Evolutionary conservation across 2,113 vertebrate genomes (phyloP).

Genomic region (Brachyhypopomus occidentalis): DNA sequence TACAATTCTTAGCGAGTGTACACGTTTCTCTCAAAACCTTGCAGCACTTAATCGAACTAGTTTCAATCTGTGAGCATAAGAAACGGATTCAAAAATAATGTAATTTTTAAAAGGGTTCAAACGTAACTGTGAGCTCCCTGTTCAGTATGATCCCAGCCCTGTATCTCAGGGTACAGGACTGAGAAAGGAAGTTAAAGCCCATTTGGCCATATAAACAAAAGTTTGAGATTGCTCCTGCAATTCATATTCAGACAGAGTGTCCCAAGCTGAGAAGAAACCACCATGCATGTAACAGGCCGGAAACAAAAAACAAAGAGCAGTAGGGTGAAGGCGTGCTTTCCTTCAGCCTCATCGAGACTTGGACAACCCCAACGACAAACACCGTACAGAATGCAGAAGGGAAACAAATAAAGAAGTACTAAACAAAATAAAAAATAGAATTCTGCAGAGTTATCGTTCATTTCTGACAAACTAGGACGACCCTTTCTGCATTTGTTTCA

Average conservation of each 20-base stretch:
- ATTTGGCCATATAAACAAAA: slow-evolving; percentile 8
- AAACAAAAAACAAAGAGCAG: background rate
- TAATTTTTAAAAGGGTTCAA: background rate
- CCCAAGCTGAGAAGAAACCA: background rate
- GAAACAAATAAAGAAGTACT: slow-evolving; percentile 46
- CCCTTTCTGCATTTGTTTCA: slow-evolving; percentile 31
- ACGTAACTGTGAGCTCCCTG: background rate
- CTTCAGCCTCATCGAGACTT: slow-evolving; percentile 48
- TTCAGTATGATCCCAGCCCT: background rate
- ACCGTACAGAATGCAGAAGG: slow-evolving; percentile 37
- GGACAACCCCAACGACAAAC: slow-evolving; percentile 47
- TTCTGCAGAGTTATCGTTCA: slow-evolving; percentile 34
- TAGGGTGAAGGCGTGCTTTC: slow-evolving; percentile 21
- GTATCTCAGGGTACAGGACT: background rate
- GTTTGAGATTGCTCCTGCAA: slow-evolving; percentile 4
- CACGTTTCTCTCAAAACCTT: background rate
- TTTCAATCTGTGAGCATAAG: background rate
- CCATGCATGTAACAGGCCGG: slow-evolving; percentile 29
- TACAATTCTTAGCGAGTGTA: background rate
- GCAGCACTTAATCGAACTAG: background rate
- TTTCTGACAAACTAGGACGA: slow-evolving; percentile 48
- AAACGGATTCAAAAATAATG: slow-evolving; percentile 8
- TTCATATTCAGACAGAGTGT: slow-evolving; percentile 29
- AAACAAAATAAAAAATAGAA: background rate
- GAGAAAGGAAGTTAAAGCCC: background rate